phyloP scores from a whole-genome alignment of 2,797 vertebrate genomes.

The Gymnopithys bicolor region DNA sequence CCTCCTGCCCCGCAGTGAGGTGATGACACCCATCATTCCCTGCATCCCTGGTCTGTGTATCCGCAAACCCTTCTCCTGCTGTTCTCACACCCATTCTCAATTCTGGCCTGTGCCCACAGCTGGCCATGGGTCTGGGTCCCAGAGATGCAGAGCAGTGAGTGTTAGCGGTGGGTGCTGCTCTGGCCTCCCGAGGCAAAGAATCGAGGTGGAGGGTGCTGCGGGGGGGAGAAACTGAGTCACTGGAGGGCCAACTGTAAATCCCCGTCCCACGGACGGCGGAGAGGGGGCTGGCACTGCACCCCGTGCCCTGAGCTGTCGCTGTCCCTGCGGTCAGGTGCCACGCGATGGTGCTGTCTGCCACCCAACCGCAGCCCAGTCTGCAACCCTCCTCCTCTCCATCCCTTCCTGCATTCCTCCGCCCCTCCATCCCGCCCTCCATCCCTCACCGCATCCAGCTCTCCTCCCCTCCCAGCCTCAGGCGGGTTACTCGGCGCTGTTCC shows the following conservation, averaged over 20 bases:
- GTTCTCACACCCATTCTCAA: neutral
- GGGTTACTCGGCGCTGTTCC: neutral
- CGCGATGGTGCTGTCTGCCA: conserved; percentile 64
- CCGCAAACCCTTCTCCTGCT: neutral
- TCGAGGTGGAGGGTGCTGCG: neutral
- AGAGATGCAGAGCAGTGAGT: neutral
- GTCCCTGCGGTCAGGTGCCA: neutral
- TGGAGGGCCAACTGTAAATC: neutral
- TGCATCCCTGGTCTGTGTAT: neutral
- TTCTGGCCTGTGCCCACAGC: neutral
- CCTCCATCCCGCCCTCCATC: neutral
- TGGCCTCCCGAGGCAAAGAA: neutral
- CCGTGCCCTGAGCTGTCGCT: neutral
- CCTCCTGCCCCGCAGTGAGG: neutral
- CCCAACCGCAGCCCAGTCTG: neutral
- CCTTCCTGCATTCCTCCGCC: neutral
- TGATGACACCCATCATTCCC: fast-evolving
- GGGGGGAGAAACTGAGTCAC: neutral
- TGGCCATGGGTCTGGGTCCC: neutral
- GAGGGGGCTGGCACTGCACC: neutral
- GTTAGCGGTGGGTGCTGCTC: neutral
- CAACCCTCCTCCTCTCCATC: neutral
- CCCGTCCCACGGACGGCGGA: neutral
- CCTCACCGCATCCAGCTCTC: neutral
- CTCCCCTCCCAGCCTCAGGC: neutral